phyloP scores from a whole-genome alignment of 2,113 vertebrate genomes.

The Gymnogyps californianus region DNA sequence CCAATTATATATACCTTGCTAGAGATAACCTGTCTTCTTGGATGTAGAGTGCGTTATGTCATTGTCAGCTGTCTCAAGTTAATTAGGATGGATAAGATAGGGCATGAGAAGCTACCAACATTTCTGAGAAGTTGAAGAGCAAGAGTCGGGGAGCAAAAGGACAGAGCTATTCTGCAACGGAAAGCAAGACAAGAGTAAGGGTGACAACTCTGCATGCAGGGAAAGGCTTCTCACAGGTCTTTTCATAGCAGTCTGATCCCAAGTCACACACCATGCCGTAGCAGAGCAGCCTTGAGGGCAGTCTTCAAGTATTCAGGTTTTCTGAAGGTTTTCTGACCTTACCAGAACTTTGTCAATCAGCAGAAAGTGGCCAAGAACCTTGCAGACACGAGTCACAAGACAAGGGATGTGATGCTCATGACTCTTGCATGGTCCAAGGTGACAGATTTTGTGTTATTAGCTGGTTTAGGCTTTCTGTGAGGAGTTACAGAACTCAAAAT shows the following conservation, averaged over 20 bases:
- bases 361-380: neutral
- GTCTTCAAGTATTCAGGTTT: neutral
- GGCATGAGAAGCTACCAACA: neutral
- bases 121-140: neutral
- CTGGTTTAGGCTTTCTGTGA: neutral
- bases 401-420: fast-evolving
- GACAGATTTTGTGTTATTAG: neutral
- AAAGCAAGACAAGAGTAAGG: neutral
- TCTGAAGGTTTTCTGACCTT: neutral
- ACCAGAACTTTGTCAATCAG: neutral
- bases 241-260: neutral
- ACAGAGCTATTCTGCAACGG: neutral
- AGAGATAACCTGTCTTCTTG: neutral
- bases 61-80: neutral
- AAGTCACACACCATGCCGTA: neutral
- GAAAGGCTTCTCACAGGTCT: neutral
- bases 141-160: neutral
- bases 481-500: neutral
- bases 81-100: neutral
- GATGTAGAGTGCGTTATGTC: neutral
- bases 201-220: neutral
- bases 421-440: neutral
- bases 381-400: neutral
- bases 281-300: neutral
- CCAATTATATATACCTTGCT: neutral